Conservation (phyloP, 2,888 invertebrate genomes). For the Callyntrura sp. region DNA sequence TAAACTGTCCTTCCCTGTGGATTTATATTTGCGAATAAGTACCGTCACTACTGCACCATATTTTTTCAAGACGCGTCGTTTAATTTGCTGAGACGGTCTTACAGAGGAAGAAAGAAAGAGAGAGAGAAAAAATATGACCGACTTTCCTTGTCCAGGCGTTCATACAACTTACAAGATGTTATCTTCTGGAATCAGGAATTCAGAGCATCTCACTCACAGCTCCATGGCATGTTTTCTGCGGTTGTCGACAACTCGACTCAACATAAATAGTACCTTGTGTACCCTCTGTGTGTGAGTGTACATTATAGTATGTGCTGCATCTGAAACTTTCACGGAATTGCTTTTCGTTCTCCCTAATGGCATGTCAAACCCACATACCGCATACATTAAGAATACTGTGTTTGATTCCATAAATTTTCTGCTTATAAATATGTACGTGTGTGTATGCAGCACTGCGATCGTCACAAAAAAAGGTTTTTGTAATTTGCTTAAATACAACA, state of each 20-base stretch:
- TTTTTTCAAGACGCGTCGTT: constrained; percentile 30
- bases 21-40: background rate
- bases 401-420: constrained; percentile 48
- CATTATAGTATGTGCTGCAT: constrained; percentile 34
- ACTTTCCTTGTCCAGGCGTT: constrained; percentile 2
- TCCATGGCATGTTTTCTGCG: constrained; percentile 20
- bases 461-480: background rate
- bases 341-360: constrained; percentile 64
- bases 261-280: background rate
- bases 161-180: constrained; percentile 24
- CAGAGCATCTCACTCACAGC: constrained; percentile 25
- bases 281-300: background rate
- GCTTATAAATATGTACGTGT: background rate
- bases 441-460: too few relatives aligned
- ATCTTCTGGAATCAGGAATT: constrained; percentile 34
- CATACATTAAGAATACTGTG: constrained; percentile 55
- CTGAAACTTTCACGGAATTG: constrained; percentile 63
- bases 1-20: too few relatives aligned
- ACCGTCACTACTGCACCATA: background rate
- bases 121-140: constrained; percentile 25
- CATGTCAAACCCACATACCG: constrained; percentile 64
- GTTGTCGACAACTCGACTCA: constrained; percentile 25
- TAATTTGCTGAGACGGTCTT: background rate
- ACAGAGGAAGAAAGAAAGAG: too few relatives aligned
- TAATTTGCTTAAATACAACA: background rate